Base-by-base conservation (phyloP, 2,113 vertebrate species). In the Neotragus moschatus region DNA sequence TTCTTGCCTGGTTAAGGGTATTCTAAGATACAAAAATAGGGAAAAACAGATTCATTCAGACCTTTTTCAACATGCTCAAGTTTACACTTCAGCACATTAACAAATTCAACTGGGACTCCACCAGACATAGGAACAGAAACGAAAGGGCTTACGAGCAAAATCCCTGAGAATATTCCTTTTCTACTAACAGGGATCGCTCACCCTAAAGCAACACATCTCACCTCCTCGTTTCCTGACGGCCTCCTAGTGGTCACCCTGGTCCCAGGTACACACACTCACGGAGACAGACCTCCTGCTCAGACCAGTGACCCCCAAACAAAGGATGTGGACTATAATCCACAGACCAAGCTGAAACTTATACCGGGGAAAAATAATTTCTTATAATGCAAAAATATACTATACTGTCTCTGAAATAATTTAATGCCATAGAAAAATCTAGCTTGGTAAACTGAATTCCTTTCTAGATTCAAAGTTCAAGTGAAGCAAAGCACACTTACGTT, bases 401-500 rank as follows among this genome's bases (percentile, higher is more conserved):
- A n/a, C 66, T 80, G 53, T 97, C 61, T 84, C 30, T 94, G 73
- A 94, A 91, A 91, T 61, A 51, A 73, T 53, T 6, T 60, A 96
- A 77, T 43, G 53, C 60, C 79, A 25, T 0, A 84, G 58, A 70
- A 88, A 94, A 84, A 79, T 79, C 28, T 47, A 55, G 25, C 49
- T 61, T 84, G 43, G 53, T 87, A 77, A 61, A 3, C 10, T 43
- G 47, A 89, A 73, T 86, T 91, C 73, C 75, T 60, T 87, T 93
- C 82, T 56, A 90, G 66, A 80, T 60, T 90, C 17, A n/a, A 98
- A 93, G 94, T 88, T 85, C 23, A 84, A 91, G 88, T 55, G 21
- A 90, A 85, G 84, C 84, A 93, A 19, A 93, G 53, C 88, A 98
- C 99, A 99, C 99, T 99, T 98, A 99, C 99, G 12, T 99, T 99